phyloP scores from a whole-genome alignment of 2,797 vertebrate species.

The Emydoidea blandingii region DNA sequence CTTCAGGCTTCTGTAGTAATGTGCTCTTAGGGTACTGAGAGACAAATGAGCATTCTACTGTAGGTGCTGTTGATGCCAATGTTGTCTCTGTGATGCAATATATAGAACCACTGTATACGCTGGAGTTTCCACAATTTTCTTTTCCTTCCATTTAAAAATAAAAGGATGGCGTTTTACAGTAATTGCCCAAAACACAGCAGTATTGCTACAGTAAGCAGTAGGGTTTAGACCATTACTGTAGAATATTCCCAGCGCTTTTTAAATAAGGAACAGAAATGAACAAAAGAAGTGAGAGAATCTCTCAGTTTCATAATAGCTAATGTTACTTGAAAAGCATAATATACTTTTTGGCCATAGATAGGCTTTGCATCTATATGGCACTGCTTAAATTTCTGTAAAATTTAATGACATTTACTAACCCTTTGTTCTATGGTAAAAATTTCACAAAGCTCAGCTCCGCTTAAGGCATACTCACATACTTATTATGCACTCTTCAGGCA shows the following conservation, averaged over 20 bases:
- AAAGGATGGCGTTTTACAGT: background rate
- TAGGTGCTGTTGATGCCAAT: background rate
- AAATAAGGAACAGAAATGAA: background rate
- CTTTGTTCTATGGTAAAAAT: background rate
- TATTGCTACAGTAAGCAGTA: background rate
- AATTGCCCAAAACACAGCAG: background rate
- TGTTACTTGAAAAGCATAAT: background rate
- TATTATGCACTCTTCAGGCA: background rate
- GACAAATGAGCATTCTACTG: background rate
- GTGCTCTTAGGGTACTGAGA: constrained; percentile 5
- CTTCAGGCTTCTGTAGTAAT: constrained; percentile 12
- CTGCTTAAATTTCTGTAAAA: background rate
- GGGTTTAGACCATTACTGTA: background rate
- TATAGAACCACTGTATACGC: background rate
- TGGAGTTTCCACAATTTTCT: background rate
- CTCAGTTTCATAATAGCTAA: background rate
- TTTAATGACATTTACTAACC: background rate
- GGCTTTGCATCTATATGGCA: background rate
- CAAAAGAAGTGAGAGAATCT: background rate
- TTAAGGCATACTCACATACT: background rate
- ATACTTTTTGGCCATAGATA: background rate
- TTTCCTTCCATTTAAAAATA: background rate
- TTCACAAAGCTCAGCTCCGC: background rate
- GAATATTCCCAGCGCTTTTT: background rate
- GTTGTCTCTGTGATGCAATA: background rate